phyloP scores from a whole-genome alignment of 2,113 vertebrate genomes.

The Excalfactoria chinensis region DNA sequence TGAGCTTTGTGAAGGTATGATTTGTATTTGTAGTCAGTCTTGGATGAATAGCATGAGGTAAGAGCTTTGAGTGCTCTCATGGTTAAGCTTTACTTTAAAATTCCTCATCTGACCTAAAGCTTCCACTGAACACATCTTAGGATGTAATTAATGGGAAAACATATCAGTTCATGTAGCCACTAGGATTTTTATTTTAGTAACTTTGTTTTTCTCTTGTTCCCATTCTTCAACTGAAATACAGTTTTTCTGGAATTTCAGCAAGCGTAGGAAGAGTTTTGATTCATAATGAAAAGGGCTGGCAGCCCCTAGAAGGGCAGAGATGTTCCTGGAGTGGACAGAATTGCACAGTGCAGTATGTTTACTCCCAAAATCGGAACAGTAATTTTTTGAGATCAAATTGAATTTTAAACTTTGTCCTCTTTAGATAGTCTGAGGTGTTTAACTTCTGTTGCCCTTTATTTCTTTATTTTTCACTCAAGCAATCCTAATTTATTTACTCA shows the following conservation, averaged over 20 bases:
- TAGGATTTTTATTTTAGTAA: background rate
- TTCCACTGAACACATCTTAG: background rate
- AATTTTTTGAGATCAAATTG: background rate
- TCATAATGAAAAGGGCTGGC: background rate
- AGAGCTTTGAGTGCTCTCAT: background rate
- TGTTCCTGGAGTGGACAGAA: background rate
- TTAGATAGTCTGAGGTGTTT: accelerated
- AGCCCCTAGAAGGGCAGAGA: no score
- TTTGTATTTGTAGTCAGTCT: background rate
- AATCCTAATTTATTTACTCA: background rate
- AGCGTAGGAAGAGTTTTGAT: background rate
- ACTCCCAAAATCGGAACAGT: background rate
- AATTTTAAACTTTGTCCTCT: background rate
- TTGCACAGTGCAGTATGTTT: background rate
- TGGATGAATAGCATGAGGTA: background rate
- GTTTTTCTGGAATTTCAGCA: background rate
- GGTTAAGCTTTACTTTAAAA: background rate
- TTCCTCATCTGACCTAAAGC: background rate
- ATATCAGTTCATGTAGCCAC: background rate
- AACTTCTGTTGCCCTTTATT: background rate
- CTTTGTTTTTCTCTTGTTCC: background rate
- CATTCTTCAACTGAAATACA: background rate
- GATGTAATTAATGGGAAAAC: background rate
- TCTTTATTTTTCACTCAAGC: background rate
- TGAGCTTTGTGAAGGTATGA: background rate